Base-by-base conservation (phyloP, 2,113 vertebrate species). In the Neodon shergylaensis region DNA sequence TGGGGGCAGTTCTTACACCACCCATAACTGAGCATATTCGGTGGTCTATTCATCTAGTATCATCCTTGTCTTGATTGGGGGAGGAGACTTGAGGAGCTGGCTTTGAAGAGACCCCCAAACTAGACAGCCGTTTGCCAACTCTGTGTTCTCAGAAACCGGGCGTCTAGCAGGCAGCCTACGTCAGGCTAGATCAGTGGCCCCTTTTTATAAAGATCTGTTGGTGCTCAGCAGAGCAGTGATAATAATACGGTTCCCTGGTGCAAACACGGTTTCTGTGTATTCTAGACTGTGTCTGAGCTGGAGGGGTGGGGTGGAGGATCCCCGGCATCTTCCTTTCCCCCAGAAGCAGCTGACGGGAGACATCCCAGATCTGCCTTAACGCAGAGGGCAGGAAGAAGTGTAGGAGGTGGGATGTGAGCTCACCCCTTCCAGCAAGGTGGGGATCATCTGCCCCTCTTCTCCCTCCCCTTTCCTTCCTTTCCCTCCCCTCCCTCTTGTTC, bases 151-250 rank as follows among this genome's bases (percentile, higher is more conserved):
- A 2, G 91, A 91, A 85, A 72, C 70, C 92, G 94, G 85, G 94
- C 85, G 19, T 66, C 92, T 77, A 91, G 65, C 87, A 94, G 78
- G 76, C 52, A 82, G 58, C 91, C 86, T 83, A 63, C 91, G 88
- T 95, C 96, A 97, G 95, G 88, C 61, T 47, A 70, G 52, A 77
- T 93, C 92, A 12, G 49, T 76, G 3, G 0, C 36, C 24, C 65
- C 94, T 90, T 88, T 96, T 70, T 94, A 58, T 88, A 93, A 95
- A 94, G 92, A 88, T 81, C 63, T 96, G 90, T 96, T 96, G 96
- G 47, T 47, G 68, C 63, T 94, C 7, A 33, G 93, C 85, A 94
- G 81, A 93, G 94, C 58, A 83, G 84, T 63, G 82, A 54, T 95
- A 90, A 92, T 94, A 90, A 92, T 68, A 92, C 26, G 88, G 88